Conservation (phyloP, 2,797 vertebrate species). For the Poecilia wingei region DNA sequence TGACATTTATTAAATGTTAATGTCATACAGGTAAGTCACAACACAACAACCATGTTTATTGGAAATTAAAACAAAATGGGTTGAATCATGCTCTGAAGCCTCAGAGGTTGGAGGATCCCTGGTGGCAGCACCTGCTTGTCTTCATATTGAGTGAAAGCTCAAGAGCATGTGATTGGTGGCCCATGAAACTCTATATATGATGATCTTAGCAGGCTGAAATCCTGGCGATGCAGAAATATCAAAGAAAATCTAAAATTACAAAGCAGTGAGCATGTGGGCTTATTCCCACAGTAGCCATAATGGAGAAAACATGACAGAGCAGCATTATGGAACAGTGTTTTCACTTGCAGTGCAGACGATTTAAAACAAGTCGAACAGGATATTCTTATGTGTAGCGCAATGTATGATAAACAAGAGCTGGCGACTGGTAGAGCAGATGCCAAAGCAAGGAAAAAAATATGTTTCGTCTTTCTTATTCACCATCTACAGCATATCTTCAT, state of each 20-base stretch:
- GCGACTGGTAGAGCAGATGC: conserved; percentile 5
- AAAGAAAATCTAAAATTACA: conserved; percentile 61
- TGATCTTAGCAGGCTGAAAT: conserved; percentile 55
- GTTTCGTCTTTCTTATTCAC: neutral
- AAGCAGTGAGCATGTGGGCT: conserved; percentile 49
- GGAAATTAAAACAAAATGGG: conserved; percentile 49
- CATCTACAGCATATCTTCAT: conserved; percentile 15
- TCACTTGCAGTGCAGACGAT: conserved; percentile 23
- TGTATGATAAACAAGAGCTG: conserved; percentile 11
- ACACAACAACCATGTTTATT: conserved; percentile 29
- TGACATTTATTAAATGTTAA: conserved; percentile 59
- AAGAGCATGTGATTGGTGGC: conserved; percentile 43
- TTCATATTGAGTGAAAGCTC: conserved; percentile 54
- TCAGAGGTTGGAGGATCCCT: conserved; percentile 56
- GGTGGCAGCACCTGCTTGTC: conserved; percentile 65
- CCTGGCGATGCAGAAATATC: conserved; percentile 43
- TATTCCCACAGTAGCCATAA: conserved; percentile 50
- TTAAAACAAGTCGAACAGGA: conserved; percentile 34
- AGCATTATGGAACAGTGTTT: conserved; percentile 30
- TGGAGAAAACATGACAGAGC: conserved; percentile 55
- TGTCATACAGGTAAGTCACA: conserved; percentile 32
- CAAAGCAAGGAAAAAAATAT: neutral
- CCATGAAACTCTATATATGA: conserved; percentile 63
- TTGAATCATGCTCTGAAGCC: conserved; percentile 30
- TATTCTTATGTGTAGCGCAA: conserved; percentile 40